phyloP scores from a whole-genome alignment of 2,797 vertebrate species.

The Hyperoplus lanceolatus region DNA sequence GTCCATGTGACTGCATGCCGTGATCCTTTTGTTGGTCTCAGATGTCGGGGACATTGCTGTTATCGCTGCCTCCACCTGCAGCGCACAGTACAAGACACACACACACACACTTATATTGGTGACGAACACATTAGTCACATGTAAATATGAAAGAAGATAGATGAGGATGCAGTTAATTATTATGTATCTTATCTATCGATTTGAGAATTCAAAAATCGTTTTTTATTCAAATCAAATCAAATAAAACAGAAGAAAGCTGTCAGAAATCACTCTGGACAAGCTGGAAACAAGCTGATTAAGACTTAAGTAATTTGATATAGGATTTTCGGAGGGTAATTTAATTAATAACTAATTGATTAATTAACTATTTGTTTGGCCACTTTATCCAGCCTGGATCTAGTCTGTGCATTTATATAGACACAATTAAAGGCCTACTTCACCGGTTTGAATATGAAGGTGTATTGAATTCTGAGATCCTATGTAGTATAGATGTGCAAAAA shows the following conservation, averaged over 20 bases:
- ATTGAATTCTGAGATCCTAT: too few relatives aligned
- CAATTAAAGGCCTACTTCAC: too few relatives aligned
- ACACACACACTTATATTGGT: too few relatives aligned
- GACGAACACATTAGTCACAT: background rate
- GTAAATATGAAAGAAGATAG: too few relatives aligned
- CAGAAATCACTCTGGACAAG: too few relatives aligned
- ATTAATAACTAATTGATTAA: too few relatives aligned
- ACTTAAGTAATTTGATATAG: background rate
- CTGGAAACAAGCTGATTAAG: background rate
- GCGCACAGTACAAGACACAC: background rate
- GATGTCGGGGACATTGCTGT: constrained; percentile 23
- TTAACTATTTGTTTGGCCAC: background rate
- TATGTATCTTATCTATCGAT: background rate
- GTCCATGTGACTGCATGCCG: background rate
- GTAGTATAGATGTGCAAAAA: too few relatives aligned
- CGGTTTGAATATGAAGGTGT: too few relatives aligned
- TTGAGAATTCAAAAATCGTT: background rate
- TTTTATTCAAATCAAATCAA: background rate
- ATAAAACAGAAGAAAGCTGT: background rate
- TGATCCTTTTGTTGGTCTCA: background rate
- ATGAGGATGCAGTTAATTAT: background rate
- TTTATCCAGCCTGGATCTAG: too few relatives aligned
- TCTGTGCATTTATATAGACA: too few relatives aligned
- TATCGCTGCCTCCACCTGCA: constrained; percentile 19
- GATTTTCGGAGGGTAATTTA: too few relatives aligned